These are phyloP conservation scores for Elaphurus davidianus DNA, from an alignment of 2,113 vertebrate genomes.

Conservation along the genomic window DNA sequence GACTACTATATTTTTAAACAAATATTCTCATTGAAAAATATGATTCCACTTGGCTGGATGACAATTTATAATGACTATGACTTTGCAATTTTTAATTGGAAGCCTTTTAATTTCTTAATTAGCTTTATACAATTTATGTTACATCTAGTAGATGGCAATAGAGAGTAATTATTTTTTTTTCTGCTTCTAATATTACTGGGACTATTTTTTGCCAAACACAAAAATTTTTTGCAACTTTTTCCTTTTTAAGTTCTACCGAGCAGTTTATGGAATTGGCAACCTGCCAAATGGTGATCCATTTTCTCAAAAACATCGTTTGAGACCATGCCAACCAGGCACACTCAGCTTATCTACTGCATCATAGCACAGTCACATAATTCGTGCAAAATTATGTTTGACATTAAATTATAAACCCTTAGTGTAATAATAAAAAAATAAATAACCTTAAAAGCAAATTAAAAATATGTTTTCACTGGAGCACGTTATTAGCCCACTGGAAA, in stretches of 20 bases:
- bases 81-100: slow-evolving; percentile 56
- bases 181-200: not conserved
- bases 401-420: slow-evolving; percentile 88
- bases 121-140: slow-evolving; percentile 53
- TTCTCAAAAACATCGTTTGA: slow-evolving; percentile 82
- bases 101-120: slow-evolving; percentile 68
- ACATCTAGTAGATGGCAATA: slow-evolving; percentile 36
- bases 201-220: slow-evolving; percentile 41
- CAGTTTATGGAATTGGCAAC: slow-evolving; percentile 76
- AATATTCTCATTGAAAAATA: slow-evolving; percentile 63
- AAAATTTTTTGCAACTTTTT: slow-evolving; percentile 67
- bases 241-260: slow-evolving; percentile 69
- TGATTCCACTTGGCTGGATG: slow-evolving; percentile 42
- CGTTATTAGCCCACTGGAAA: slow-evolving; percentile 86
- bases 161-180: slow-evolving; percentile 38
- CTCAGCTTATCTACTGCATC: slow-evolving; percentile 83
- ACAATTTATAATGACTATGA: slow-evolving; percentile 55
- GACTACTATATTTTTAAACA: slow-evolving; percentile 62
- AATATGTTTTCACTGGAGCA: slow-evolving; percentile 88
- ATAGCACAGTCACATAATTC: slow-evolving; percentile 80
- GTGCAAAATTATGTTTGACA: slow-evolving; percentile 85
- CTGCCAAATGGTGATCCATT: slow-evolving; percentile 84
- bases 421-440: slow-evolving; percentile 89
- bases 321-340: slow-evolving; percentile 77
- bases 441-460: slow-evolving; percentile 87